Conservation (phyloP, 2,888 invertebrate genomes). For the Dicyrtomina minuta region DNA sequence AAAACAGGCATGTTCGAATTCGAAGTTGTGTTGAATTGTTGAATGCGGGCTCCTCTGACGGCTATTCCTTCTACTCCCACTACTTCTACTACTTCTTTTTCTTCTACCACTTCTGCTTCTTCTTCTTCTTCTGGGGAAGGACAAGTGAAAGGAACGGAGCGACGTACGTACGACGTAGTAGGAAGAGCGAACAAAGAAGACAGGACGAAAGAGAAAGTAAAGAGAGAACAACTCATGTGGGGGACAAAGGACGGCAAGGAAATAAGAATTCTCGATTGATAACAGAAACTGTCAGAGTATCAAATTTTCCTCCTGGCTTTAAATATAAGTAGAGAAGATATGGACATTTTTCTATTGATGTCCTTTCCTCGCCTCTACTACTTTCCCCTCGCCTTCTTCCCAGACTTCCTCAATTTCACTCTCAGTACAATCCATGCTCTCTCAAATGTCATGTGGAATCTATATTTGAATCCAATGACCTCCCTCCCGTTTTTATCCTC, state of each 20-base stretch:
- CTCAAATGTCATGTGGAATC: not conserved
- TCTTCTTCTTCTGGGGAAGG: not conserved
- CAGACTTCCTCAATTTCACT: not conserved
- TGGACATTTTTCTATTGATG: constrained; percentile 7
- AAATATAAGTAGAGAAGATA: no score
- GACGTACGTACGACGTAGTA: not conserved
- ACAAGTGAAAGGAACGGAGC: not conserved
- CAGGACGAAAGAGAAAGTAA: not conserved
- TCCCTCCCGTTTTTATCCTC: not conserved
- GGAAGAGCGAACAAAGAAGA: not conserved
- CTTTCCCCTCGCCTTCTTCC: not conserved
- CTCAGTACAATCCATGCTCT: not conserved
- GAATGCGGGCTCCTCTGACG: no score
- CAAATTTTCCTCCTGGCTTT: constrained; percentile 6
- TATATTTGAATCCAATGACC: not conserved
- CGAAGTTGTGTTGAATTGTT: no score
- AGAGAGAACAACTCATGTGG: constrained; percentile 4
- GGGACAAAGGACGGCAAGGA: constrained; percentile 18
- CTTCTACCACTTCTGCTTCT: no score
- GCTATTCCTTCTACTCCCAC: no score
- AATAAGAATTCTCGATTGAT: constrained; percentile 8
- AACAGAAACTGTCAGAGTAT: constrained; percentile 12
- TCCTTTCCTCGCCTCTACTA: not conserved
- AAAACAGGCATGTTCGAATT: no score
- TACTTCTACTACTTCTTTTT: no score